Conservation (phyloP, 64 coral and sea anemone species). For the Catalaphyllia jardinei region DNA sequence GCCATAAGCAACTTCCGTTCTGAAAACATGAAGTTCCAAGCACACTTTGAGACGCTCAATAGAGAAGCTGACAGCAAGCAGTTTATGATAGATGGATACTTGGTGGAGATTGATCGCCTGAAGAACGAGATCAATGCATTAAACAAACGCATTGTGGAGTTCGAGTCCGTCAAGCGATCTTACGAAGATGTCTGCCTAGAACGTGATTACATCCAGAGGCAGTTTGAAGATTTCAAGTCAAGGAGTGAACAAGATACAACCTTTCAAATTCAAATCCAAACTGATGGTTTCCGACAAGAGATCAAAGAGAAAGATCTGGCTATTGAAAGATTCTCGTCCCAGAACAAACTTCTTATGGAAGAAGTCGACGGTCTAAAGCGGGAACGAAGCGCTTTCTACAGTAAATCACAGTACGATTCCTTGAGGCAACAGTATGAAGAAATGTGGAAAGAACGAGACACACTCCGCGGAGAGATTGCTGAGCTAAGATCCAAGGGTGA, state of each 20-base stretch:
- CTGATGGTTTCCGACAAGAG: conserved; percentile 36
- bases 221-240: conserved; percentile 6
- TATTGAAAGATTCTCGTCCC: conserved; percentile 40
- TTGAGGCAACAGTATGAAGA: conserved; percentile 18
- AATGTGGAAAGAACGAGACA: conserved; percentile 43
- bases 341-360: conserved; percentile 17
- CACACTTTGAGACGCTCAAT: conserved; percentile 14
- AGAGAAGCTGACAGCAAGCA: conserved; percentile 40
- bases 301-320: conserved; percentile 50
- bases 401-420: not conserved
- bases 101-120: conserved; percentile 34
- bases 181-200: not conserved
- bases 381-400: not conserved
- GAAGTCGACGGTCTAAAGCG: conserved; percentile 8
- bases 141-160: not conserved
- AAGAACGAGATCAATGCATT: not conserved
- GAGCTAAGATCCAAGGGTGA: conserved; percentile 35
- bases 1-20: conserved; percentile 43
- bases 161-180: not conserved
- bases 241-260: not conserved
- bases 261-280: conserved; percentile 13
- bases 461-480: conserved; percentile 23
- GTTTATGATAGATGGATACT: conserved; percentile 22
- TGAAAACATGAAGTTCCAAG: conserved; percentile 27
- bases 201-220: not conserved